Conservation (phyloP, 2,888 invertebrate genomes). For the Drosophila lutescens region DNA sequence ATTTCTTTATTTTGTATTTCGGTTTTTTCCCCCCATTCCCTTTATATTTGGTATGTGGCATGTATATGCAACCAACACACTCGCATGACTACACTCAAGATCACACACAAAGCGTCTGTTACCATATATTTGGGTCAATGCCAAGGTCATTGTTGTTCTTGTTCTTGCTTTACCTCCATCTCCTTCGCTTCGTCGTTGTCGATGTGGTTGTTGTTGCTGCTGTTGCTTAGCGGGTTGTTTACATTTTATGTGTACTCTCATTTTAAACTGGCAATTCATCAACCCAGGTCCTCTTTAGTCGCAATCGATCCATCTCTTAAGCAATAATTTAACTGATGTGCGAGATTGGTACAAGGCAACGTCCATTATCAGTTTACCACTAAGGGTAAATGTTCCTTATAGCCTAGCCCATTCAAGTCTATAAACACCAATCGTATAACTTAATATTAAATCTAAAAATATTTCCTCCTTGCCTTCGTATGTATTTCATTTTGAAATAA, state of each 20-base stretch:
- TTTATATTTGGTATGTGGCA: conserved; percentile 52
- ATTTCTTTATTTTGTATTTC: conserved; percentile 55
- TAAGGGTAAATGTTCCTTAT: too few species aligned
- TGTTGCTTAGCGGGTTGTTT: conserved; percentile 37
- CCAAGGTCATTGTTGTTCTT: conserved; percentile 57
- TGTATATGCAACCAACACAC: conserved; percentile 55
- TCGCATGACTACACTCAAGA: conserved; percentile 61
- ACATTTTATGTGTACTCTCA: conserved; percentile 28
- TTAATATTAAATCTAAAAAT: too few species aligned
- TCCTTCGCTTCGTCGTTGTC: conserved; percentile 27
- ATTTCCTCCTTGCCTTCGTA: too few species aligned
- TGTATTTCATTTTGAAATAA: too few species aligned
- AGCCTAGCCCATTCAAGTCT: too few species aligned
- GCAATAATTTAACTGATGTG: neutral
- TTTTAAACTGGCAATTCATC: neutral
- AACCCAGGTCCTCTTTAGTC: neutral
- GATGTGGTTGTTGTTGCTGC: conserved; percentile 9
- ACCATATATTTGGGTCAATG: conserved; percentile 61
- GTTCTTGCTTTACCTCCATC: conserved; percentile 40
- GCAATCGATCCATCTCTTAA: neutral
- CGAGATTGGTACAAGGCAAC: too few species aligned
- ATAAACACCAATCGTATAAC: too few species aligned
- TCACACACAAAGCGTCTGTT: conserved; percentile 66
- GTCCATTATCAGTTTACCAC: too few species aligned
- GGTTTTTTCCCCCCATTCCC: conserved; percentile 56